A percentile compares a stretch with the other conserved stretches of the same genome.
Conservation (phyloP, 2,113 vertebrate genomes). For the Ailurus styani region DNA sequence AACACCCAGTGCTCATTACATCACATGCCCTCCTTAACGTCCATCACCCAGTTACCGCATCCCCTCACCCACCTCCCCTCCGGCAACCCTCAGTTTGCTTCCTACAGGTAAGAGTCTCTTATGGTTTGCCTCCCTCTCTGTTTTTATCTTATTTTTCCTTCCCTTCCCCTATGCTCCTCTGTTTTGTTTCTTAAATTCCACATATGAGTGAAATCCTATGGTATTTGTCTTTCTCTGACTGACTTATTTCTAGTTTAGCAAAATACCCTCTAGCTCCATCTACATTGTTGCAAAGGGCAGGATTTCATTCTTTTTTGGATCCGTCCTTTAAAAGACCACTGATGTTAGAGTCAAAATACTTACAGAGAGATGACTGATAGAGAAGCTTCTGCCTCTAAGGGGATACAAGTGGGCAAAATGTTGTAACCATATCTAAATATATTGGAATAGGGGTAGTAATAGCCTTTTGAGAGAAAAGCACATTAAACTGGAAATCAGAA, state of each 20-base stretch:
- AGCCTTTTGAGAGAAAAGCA: neutral
- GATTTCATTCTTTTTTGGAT: neutral
- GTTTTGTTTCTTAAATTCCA: neutral
- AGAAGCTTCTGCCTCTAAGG: neutral
- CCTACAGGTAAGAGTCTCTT: neutral
- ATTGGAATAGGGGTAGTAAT: neutral
- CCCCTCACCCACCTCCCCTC: neutral
- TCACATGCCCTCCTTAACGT: neutral
- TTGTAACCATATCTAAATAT: neutral
- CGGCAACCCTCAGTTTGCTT: neutral
- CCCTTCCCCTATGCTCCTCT: neutral
- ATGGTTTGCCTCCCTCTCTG: neutral
- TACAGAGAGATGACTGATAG: neutral
- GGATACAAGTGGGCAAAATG: neutral
- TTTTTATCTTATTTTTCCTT: neutral
- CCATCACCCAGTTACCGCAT: neutral
- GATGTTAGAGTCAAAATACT: conserved; percentile 42
- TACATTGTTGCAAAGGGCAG: neutral
- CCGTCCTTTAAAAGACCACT: neutral
- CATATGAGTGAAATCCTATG: neutral
- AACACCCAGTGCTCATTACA: neutral
- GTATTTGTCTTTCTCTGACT: neutral
- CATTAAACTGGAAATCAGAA: neutral
- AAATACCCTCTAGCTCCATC: neutral
- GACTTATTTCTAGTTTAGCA: neutral